Evolutionary conservation across 2,797 vertebrate genomes (phyloP), one percentile per base, ranked within the genome.

Genomic region (Ctenochaetus hawaiiensis): DNA sequence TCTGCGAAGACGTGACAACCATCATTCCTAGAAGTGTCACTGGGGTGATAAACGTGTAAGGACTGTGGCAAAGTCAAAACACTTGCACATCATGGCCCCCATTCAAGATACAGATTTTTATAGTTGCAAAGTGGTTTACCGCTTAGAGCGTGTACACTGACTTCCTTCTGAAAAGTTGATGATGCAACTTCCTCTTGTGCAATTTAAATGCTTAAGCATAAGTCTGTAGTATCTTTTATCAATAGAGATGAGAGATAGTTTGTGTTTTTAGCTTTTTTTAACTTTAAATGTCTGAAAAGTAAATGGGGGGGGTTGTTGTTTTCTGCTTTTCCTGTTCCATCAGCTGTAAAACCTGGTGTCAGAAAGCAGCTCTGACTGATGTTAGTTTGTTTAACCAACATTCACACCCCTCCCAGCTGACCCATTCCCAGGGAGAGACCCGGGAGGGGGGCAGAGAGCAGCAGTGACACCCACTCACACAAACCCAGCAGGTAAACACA

Each of bases 1-100:
- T 90, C 87, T 90, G 76, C 43, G 76, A 86, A 91, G 57, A 69
- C 4, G 14, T 77, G 80, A 85, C 84, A 77, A 39, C 22, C 26
- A 62, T 77, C 23, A 0, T 94, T 92, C 91, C 75, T 87, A 84
- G 91, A 94, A 93, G 80, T 87, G 81, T 75, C 63, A 61, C 61
- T 16, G 48, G 20, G 75, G 81, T 67, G 80, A 84, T 65, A 58
- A 82, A 77, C 58, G 20, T 81, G 53, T 56, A 17, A 77, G 12
- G 41, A 58, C 83, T 64, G 78, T 44, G 58, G 65, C 75, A 45
- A 71, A 75, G 68, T 72, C 26, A 75, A 67, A 75, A 71, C 51
- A 71, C 54, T 66, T 52, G 51, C 72, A 66, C 30, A 71, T 5
- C 23, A 17, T 23, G 58, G 72, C 43, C 64, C 67, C 44, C 76